These are phyloP conservation scores for Archips xylosteana DNA, from an alignment of 2,888 invertebrate genomes.

Conservation along the genomic window DNA sequence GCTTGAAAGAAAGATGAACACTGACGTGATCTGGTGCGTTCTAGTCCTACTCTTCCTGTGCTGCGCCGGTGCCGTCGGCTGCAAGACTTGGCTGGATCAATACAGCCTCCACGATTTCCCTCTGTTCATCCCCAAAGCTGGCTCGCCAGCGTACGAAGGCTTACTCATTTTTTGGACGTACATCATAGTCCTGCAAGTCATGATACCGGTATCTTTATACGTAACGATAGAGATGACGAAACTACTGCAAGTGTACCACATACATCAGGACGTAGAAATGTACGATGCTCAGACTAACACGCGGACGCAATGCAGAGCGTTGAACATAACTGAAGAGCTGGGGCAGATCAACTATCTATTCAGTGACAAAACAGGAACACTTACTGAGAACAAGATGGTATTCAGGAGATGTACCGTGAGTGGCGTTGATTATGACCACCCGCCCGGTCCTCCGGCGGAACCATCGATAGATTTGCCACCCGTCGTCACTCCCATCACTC, in stretches of 20 bases:
- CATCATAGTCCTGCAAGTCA: conserved; percentile 97
- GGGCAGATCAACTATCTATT: conserved; percentile 97
- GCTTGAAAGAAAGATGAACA: conserved; percentile 97
- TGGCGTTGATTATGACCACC: conserved; percentile 95
- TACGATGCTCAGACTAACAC: conserved; percentile 94
- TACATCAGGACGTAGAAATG: conserved; percentile 95
- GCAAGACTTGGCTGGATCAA: conserved; percentile 92
- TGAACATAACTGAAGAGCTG: conserved; percentile 98
- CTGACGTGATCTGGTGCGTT: conserved; percentile 98
- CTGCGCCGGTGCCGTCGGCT: conserved; percentile 95
- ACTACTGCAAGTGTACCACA: conserved; percentile 97
- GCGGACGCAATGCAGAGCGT: conserved; percentile 92
- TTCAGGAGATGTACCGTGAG: conserved; percentile 96
- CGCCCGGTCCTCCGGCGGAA: conserved; percentile 89
- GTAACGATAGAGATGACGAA: conserved; percentile 99
- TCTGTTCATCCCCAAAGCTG: conserved; percentile 88
- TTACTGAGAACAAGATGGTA: conserved; percentile 99
- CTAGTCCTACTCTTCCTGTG: conserved; percentile 95
- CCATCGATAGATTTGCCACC: conserved; percentile 82
- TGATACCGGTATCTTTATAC: conserved; percentile 98
- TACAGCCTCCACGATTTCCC: conserved; percentile 82
- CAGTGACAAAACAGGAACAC: conserved; percentile 98
- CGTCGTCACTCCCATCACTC: conserved; percentile 77
- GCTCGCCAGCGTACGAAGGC: conserved; percentile 89
- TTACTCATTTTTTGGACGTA: conserved; percentile 97